phyloP scores from a whole-genome alignment of 2,113 vertebrate genomes.

The Phocoena phocoena region DNA sequence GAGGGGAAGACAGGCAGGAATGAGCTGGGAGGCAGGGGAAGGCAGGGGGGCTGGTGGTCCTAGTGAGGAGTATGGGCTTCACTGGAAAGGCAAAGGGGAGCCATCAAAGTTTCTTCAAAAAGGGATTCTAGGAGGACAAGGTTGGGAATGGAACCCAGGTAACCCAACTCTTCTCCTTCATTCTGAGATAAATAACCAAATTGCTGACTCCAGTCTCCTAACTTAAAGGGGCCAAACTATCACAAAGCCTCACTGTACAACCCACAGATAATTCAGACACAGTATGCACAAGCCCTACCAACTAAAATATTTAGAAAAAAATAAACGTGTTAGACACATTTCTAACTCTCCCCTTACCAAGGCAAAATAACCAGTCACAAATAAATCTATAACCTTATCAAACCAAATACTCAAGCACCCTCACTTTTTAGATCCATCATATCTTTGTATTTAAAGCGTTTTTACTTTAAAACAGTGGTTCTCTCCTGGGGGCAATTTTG shows the following conservation, averaged over 20 bases:
- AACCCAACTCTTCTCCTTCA: not conserved
- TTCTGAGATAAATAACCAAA: not conserved
- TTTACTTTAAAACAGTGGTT: not conserved
- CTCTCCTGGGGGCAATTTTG: not conserved
- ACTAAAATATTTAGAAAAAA: not conserved
- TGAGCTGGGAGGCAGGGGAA: not conserved
- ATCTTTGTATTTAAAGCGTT: not conserved
- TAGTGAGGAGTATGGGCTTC: not conserved
- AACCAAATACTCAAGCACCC: not conserved
- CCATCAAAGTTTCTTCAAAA: not conserved
- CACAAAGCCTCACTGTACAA: not conserved
- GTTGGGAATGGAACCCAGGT: not conserved
- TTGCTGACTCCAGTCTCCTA: not conserved
- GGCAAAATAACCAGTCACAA: not conserved
- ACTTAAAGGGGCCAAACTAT: not conserved
- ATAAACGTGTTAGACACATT: not conserved
- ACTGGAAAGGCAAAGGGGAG: too few species aligned
- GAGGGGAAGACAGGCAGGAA: not conserved
- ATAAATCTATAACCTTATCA: not conserved
- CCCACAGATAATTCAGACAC: not conserved
- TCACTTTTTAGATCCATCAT: not conserved
- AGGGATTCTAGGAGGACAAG: not conserved
- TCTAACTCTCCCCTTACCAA: not conserved
- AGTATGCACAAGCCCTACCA: not conserved
- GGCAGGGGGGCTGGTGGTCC: rapidly evolving